Conservation (phyloP, 2,797 vertebrate species). For the Hemibagrus guttatus region DNA sequence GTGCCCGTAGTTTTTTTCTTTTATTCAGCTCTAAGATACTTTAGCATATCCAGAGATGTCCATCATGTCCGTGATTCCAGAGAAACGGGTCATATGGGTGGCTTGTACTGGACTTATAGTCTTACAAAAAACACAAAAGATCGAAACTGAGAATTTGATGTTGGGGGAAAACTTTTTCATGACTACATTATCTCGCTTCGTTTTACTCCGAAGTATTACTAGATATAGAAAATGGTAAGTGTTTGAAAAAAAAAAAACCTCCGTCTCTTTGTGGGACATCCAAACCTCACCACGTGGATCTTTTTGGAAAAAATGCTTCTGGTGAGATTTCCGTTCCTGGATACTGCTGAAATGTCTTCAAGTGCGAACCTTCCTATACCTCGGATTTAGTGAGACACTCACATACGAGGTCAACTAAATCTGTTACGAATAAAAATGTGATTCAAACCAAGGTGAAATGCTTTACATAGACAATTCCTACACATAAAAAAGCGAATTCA, state of each 20-base stretch:
- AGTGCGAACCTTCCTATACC: not conserved
- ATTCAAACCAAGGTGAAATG: not conserved
- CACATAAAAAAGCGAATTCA: not conserved
- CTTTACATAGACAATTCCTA: not conserved
- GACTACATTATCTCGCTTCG: not conserved
- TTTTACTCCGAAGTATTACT: not conserved
- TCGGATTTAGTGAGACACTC: not conserved
- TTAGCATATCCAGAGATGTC: no score
- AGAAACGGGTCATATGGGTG: not conserved
- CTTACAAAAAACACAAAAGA: not conserved
- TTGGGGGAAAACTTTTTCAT: not conserved
- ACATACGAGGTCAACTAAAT: conserved; percentile 4
- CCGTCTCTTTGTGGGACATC: not conserved
- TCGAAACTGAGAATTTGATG: not conserved
- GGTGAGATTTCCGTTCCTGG: not conserved
- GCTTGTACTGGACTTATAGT: not conserved
- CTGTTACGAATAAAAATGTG: not conserved
- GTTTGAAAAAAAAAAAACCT: no score
- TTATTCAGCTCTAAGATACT: not conserved
- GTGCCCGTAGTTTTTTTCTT: not conserved
- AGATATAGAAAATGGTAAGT: not conserved
- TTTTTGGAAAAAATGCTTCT: not conserved
- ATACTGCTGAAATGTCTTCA: not conserved
- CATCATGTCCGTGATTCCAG: no score
- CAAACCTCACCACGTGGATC: not conserved